phyloP scores from a whole-genome alignment of 2,797 vertebrate species.

The Myoxocephalus aenaeus region DNA sequence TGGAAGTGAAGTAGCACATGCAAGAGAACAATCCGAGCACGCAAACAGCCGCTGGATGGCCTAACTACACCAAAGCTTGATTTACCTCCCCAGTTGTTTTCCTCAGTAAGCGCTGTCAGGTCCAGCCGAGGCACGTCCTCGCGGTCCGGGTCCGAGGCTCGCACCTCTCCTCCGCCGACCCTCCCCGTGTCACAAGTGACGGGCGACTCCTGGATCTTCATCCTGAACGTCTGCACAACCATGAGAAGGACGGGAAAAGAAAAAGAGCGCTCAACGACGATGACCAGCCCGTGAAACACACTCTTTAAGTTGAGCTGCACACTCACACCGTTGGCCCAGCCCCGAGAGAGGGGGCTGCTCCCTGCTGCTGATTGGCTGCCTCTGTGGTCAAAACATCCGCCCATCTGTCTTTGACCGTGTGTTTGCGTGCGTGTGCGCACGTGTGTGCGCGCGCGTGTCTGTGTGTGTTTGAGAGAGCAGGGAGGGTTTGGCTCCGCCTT shows the following conservation, averaged over 20 bases:
- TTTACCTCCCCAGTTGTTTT: constrained; percentile 95
- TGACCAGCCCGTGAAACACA: constrained; percentile 61
- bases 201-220: constrained; percentile 97
- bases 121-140: constrained; percentile 90
- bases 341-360: constrained; percentile 67
- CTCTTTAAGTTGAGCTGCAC: constrained; percentile 80
- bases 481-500: constrained; percentile 44
- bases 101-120: constrained; percentile 88
- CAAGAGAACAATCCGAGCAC: background rate
- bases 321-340: constrained; percentile 72
- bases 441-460: background rate
- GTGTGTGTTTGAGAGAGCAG: background rate
- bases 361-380: constrained; percentile 75
- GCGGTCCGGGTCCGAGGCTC: constrained; percentile 82
- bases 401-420: constrained; percentile 72
- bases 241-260: constrained; percentile 68
- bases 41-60: constrained; percentile 5
- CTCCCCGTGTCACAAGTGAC: constrained; percentile 83
- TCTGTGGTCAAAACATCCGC: constrained; percentile 74
- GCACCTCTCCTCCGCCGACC: constrained; percentile 69
- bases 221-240: constrained; percentile 87
- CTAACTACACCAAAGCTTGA: constrained; percentile 56
- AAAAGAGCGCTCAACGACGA: constrained; percentile 63
- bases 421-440: background rate
- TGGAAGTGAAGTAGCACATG: background rate